Percentiles rank a stretch among this genome's conserved stretches.
phyloP scores from a whole-genome alignment of 2,888 invertebrate genomes.

The Hyalella azteca region DNA sequence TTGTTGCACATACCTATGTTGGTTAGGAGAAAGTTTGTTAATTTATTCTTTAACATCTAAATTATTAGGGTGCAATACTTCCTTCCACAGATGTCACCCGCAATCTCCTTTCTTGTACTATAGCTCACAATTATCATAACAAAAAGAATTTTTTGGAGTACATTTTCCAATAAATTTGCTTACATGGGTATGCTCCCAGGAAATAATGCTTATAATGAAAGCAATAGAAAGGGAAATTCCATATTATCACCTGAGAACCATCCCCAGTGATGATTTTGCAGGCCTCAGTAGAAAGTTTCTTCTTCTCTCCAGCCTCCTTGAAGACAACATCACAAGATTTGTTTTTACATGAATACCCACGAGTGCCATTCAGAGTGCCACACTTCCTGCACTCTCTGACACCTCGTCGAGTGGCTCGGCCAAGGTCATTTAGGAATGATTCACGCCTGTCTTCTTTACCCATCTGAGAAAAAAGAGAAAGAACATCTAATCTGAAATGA shows the following conservation, averaged over 20 bases:
- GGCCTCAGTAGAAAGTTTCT: slow-evolving; percentile 70
- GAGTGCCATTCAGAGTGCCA: slow-evolving; percentile 76
- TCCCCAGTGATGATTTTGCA: slow-evolving; percentile 72
- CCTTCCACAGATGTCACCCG: too few species aligned
- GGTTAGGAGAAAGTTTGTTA: too few species aligned
- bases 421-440: slow-evolving; percentile 67
- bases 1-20: too few species aligned
- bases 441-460: slow-evolving; percentile 57
- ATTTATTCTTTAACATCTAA: too few species aligned
- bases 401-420: slow-evolving; percentile 73
- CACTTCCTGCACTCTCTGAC: slow-evolving; percentile 78
- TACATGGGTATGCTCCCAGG: too few species aligned
- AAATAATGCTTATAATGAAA: too few species aligned
- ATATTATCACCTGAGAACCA: slow-evolving; percentile 66
- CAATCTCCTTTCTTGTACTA: too few species aligned
- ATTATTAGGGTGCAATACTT: too few species aligned
- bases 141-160: too few species aligned
- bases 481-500: not conserved
- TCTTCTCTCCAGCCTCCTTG: slow-evolving; percentile 68
- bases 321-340: slow-evolving; percentile 73
- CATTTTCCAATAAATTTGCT: too few species aligned
- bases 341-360: slow-evolving; percentile 77
- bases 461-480: slow-evolving; percentile 42
- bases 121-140: too few species aligned
- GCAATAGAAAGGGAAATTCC: too few species aligned